phyloP scores from a whole-genome alignment of 37 sponge, comb jelly and placozoan species.

The Tethya wilhelma region DNA sequence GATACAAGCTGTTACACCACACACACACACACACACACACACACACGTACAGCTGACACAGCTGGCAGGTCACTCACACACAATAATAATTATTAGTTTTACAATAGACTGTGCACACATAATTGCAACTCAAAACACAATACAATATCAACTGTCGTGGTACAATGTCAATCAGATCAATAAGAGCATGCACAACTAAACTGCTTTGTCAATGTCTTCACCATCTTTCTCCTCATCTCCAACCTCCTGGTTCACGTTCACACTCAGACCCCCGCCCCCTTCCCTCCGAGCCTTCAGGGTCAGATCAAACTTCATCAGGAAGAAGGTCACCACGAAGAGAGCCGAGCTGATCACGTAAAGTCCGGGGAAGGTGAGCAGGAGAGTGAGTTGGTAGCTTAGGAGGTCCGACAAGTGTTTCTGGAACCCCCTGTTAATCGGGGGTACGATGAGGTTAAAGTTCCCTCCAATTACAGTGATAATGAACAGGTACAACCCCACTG shows the following conservation, averaged over 20 bases:
- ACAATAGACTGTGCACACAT: no score
- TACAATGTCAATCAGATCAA: no score
- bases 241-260: background rate
- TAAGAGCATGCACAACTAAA: no score
- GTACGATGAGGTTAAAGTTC: slow-evolving; percentile 71
- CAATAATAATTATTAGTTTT: no score
- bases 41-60: no score
- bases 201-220: slow-evolving; percentile 1
- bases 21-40: no score
- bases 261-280: background rate
- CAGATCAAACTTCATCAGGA: slow-evolving; percentile 62
- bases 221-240: background rate
- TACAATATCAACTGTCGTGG: no score
- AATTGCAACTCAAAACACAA: no score
- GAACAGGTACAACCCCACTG: slow-evolving; percentile 77
- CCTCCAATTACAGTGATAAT: slow-evolving; percentile 86
- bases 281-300: slow-evolving; percentile 11
- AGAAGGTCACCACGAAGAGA: slow-evolving; percentile 62
- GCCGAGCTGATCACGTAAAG: slow-evolving; percentile 66
- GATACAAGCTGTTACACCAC: no score
- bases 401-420: background rate
- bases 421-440: slow-evolving; percentile 39
- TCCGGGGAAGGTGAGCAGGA: slow-evolving; percentile 70
- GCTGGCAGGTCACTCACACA: no score
- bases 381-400: slow-evolving; percentile 25